Base-by-base conservation (phyloP, 1,140 invertebrate species). In the Aphaenogaster ashmeadi region DNA sequence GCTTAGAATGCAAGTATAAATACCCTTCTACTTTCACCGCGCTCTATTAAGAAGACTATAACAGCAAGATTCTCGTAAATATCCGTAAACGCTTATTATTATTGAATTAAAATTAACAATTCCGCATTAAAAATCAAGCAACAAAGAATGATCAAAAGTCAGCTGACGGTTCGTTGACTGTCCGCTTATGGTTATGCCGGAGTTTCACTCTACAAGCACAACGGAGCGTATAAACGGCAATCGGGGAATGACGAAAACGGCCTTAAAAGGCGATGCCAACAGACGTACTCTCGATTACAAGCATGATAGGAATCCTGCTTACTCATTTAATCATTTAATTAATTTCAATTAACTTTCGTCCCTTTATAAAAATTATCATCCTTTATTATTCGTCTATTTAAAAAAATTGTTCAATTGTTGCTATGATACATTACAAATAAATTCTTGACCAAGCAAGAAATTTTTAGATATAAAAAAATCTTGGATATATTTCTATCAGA, bases 201-300 rank as follows among this genome's bases (percentile, higher is more conserved):
- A 74, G 80, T 64, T 85, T 85, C 67, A 75, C 86, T 86, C 62
- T 15, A 38, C 56, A 52, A 54, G 50, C 83, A 62, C 56, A 78
- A 47, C 72, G 36, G 47, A 18, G 64, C 50, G 52, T 66, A 54
- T 79, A 36, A 41, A 62, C 18, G 41, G 72, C 44, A 54, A 52
- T 56, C 64, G 58, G 7, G 18, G 77, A 80, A 87, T 74, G 78
- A 85, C 44, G 78, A 87, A 85, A 89, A 84, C 69, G 15, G 36
- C 88, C 88, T 71, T 88, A 88, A 90, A 89, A 88, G 85, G 80
- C 72, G 44, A 81, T 54, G 77, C n/a, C 62, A 74, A 74, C 69
- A 50, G 69, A 50, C 69, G 54, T 54, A 75, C 27, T 60, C 38
- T 47, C 41, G 56, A 62, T 60, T 60, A 41, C 36, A 8, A 81